A percentile compares a stretch with the other conserved stretches of the same genome.
Evolutionary conservation across 2,888 invertebrate species (phyloP).

Genomic region (Prosopocoilus inquinatus): DNA sequence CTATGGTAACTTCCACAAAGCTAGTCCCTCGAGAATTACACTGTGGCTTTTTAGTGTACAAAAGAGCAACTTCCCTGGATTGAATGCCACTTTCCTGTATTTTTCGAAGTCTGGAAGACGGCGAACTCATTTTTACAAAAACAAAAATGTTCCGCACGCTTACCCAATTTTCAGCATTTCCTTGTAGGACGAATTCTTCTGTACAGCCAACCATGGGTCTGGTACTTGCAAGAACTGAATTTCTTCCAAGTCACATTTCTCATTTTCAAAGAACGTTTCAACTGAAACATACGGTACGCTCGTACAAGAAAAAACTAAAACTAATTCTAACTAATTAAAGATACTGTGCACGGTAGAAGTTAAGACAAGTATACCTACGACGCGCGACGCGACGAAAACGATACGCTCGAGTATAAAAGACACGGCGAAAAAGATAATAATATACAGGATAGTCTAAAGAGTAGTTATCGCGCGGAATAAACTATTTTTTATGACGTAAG

Average conservation of each 20-base stretch:
- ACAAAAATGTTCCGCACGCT: conserved; percentile 13
- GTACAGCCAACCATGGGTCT: conserved; percentile 63
- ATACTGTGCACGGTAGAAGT: too few species aligned
- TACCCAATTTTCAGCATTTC: conserved; percentile 66
- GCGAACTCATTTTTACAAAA: not conserved
- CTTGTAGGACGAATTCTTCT: conserved; percentile 61
- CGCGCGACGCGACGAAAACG: too few species aligned
- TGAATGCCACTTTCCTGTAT: conserved; percentile 62
- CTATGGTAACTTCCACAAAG: conserved; percentile 61
- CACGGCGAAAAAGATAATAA: too few species aligned
- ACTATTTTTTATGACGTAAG: too few species aligned
- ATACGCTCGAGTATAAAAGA: too few species aligned
- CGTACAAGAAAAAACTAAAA: not conserved
- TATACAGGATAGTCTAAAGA: too few species aligned
- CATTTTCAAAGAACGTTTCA: conserved; percentile 66
- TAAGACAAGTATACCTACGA: too few species aligned
- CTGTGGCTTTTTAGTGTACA: conserved; percentile 60
- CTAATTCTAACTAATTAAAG: not conserved
- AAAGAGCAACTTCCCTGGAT: conserved; percentile 54
- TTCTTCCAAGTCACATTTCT: conserved; percentile 71
- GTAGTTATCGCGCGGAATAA: too few species aligned
- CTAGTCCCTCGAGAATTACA: conserved; percentile 58
- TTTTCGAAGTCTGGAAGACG: conserved; percentile 52
- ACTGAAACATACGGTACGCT: too few species aligned
- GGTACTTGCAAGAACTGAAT: conserved; percentile 61